Percentiles rank a stretch among this genome's conserved stretches.
phyloP scores from a whole-genome alignment of 2,888 invertebrate species.

The Seira sanloemensis region DNA sequence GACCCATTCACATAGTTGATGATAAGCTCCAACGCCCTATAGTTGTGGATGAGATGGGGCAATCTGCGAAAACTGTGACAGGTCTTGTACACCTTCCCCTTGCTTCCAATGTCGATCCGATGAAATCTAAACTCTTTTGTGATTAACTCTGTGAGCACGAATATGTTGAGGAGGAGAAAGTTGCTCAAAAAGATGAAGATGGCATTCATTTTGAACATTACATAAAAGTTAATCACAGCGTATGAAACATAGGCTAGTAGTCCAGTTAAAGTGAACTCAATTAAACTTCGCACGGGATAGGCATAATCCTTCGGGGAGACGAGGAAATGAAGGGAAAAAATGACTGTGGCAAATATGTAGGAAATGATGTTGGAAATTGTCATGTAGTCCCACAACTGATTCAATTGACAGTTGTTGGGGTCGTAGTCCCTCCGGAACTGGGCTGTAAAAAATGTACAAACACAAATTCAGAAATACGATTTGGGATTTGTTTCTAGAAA shows the following conservation, averaged over 20 bases:
- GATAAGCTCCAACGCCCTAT: neutral
- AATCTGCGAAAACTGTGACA: neutral
- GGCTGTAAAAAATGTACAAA: no score
- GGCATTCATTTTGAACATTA: neutral
- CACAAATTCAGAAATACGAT: no score
- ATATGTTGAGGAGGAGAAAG: neutral
- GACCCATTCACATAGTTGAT: neutral
- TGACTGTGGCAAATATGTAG: neutral
- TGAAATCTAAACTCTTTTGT: neutral
- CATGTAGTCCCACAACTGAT: constrained; percentile 22
- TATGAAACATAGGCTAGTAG: neutral
- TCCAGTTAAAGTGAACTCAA: neutral
- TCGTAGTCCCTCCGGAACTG: constrained; percentile 31
- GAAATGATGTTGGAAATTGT: neutral
- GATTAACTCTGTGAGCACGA: constrained; percentile 28
- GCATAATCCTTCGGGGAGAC: constrained; percentile 13
- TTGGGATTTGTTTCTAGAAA: neutral
- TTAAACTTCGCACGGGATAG: neutral
- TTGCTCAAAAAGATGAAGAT: neutral
- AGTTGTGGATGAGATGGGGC: neutral
- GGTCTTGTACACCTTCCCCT: neutral
- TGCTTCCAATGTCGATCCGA: neutral
- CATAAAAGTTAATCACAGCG: neutral
- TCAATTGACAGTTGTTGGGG: constrained; percentile 20
- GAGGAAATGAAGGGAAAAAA: constrained; percentile 23